These are phyloP conservation scores for Pangasius sanitwongsei DNA, from an alignment of 2,797 vertebrate genomes.

Conservation along the genomic window DNA sequence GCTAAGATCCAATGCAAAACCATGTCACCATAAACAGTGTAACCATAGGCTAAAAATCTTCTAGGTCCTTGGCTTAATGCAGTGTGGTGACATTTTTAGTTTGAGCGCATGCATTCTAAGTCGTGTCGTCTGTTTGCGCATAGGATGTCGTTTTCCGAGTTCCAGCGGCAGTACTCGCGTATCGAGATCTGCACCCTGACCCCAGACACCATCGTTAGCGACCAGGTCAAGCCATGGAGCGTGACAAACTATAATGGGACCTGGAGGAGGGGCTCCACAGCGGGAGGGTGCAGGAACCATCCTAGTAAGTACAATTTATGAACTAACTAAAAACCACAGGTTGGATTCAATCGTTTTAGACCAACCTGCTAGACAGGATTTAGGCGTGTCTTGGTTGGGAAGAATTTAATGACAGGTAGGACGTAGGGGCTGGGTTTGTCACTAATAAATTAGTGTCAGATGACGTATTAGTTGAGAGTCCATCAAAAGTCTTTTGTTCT, in stretches of 20 bases:
- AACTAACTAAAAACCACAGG: not conserved
- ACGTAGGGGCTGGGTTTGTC: no score
- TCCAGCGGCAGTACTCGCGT: slow-evolving; percentile 80
- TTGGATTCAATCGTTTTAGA: not conserved
- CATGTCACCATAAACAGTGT: not conserved
- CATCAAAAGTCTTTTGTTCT: not conserved
- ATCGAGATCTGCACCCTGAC: slow-evolving; percentile 89
- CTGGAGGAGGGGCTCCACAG: slow-evolving; percentile 83
- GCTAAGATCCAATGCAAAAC: not conserved
- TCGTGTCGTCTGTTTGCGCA: slow-evolving; percentile 1
- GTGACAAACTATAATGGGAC: slow-evolving; percentile 76
- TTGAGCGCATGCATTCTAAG: not conserved
- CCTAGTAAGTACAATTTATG: slow-evolving; percentile 70
- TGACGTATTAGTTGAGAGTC: not conserved
- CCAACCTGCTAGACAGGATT: not conserved
- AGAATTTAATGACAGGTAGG: not conserved
- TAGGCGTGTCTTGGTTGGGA: not conserved
- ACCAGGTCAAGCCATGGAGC: slow-evolving; percentile 80
- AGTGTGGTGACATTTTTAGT: not conserved
- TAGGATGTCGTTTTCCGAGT: slow-evolving; percentile 90
- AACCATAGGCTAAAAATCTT: not conserved
- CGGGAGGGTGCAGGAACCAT: slow-evolving; percentile 84
- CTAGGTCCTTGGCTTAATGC: not conserved
- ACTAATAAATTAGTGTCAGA: not conserved
- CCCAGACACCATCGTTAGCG: slow-evolving; percentile 78